Conservation (phyloP, 2,888 invertebrate species). For the Rhopalosiphum nymphaeae region DNA sequence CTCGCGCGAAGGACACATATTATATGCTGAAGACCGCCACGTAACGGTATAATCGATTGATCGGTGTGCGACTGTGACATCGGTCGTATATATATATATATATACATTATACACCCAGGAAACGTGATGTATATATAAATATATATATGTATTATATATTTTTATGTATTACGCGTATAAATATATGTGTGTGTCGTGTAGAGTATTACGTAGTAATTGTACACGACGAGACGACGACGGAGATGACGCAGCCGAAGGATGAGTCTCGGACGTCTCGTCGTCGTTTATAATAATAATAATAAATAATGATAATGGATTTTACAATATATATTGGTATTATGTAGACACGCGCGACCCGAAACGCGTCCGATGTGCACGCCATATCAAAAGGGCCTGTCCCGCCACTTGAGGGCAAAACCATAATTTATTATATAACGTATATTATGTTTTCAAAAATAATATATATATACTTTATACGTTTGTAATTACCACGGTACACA, state of each 20-base stretch:
- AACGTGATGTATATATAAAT: neutral
- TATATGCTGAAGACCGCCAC: conserved; percentile 39
- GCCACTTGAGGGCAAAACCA: neutral
- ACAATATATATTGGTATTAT: neutral
- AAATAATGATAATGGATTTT: neutral
- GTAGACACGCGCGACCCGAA: neutral
- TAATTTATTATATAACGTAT: neutral
- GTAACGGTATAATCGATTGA: conserved; percentile 61
- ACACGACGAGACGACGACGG: neutral
- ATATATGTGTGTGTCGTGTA: neutral
- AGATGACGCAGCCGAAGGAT: neutral
- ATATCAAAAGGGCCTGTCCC: neutral
- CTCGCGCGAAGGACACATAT: conserved; percentile 38
- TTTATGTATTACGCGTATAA: neutral
- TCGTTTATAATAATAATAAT: neutral
- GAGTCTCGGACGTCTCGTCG: neutral
- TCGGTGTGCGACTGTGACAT: conserved; percentile 41
- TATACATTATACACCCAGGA: neutral
- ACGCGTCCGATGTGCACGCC: neutral
- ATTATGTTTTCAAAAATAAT: neutral
- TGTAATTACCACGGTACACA: neutral
- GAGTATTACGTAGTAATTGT: neutral
- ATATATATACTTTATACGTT: neutral
- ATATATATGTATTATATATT: neutral
- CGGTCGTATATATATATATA: neutral